A percentile compares a stretch with the other conserved stretches of the same genome.
Conservation (phyloP, 2,113 vertebrate genomes). For the Aldabrachelys gigantea region DNA sequence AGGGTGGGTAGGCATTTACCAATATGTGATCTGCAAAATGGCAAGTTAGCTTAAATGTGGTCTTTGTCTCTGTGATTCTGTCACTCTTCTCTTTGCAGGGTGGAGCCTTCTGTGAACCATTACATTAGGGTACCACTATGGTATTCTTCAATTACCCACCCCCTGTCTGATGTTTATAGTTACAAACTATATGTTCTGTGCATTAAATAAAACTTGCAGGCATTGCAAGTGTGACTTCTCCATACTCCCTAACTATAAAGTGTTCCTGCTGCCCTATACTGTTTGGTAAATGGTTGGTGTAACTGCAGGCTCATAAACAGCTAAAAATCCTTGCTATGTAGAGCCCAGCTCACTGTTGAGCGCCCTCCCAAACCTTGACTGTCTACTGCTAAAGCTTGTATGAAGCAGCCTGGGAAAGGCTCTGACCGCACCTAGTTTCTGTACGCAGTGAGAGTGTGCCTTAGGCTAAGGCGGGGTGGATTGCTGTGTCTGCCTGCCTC, state of each 20-base stretch:
- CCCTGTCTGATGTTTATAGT: not conserved
- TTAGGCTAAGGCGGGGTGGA: not conserved
- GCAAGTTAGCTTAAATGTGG: not conserved
- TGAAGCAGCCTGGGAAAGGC: not conserved
- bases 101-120: not conserved
- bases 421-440: slow-evolving; percentile 20
- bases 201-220: not conserved
- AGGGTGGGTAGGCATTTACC: not conserved
- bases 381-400: not conserved
- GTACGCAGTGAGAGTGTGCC: not conserved
- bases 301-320: not conserved
- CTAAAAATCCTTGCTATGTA: not conserved
- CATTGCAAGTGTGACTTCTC: not conserved
- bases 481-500: not conserved
- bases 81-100: not conserved
- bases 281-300: not conserved
- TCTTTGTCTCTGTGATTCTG: not conserved
- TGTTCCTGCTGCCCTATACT: not conserved
- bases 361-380: not conserved
- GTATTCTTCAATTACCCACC: not conserved
- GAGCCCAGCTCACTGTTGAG: not conserved
- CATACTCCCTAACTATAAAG: not conserved
- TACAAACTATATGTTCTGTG: not conserved
- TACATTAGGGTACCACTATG: not conserved
- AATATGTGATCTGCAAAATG: not conserved